phyloP scores from a whole-genome alignment of 1,140 invertebrate species.

The Heterodera schachtii region DNA sequence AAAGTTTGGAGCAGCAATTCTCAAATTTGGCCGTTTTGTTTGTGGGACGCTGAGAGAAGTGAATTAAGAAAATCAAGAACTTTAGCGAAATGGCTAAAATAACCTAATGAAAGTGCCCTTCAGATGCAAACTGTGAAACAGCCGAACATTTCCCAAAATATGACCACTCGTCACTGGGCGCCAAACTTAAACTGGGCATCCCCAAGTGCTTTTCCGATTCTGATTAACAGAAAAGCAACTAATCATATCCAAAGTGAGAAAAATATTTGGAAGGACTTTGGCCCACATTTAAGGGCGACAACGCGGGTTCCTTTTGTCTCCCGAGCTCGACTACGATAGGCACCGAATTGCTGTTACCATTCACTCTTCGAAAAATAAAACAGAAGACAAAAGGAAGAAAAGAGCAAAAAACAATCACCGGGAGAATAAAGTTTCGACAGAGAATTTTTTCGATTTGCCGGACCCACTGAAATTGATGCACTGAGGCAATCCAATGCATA shows the following conservation, averaged over 20 bases:
- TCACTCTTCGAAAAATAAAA: no score
- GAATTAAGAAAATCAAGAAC: neutral
- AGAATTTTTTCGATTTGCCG: neutral
- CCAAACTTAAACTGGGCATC: neutral
- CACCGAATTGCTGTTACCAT: neutral
- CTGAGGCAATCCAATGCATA: neutral
- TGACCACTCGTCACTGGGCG: neutral
- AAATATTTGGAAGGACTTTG: neutral
- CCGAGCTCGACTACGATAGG: constrained; percentile 21
- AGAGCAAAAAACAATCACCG: neutral
- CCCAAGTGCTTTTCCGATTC: neutral
- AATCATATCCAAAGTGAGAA: neutral
- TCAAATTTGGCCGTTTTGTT: constrained; percentile 16
- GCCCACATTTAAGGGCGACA: neutral
- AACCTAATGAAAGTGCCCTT: neutral
- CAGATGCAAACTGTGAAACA: neutral
- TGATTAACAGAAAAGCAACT: neutral
- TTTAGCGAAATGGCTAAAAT: neutral
- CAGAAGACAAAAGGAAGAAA: neutral
- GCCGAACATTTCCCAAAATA: neutral
- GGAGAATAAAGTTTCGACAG: neutral
- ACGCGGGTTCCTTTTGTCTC: constrained; percentile 12
- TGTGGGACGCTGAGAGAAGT: constrained; percentile 24
- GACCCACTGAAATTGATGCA: neutral
- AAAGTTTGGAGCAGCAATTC: constrained; percentile 16